These are phyloP conservation scores for Athalia cordata DNA, from an alignment of 2,888 invertebrate genomes.

Conservation along the genomic window DNA sequence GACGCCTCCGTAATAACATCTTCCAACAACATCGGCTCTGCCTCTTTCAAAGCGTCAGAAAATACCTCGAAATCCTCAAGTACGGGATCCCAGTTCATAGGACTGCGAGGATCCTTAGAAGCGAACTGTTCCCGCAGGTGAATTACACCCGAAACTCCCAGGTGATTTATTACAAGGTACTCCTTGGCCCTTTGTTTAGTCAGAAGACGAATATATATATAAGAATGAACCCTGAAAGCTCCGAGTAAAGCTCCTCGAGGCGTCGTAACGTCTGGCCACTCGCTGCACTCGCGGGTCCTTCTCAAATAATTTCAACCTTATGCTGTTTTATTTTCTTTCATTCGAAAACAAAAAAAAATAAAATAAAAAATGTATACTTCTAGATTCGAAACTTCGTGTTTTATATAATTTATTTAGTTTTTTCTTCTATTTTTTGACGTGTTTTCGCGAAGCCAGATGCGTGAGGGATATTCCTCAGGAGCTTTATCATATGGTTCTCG, in stretches of 20 bases:
- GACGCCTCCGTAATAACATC: slow-evolving; percentile 19
- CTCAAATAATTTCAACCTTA: too few relatives aligned
- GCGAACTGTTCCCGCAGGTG: slow-evolving; percentile 40
- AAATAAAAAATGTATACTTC: too few relatives aligned
- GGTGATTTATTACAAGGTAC: slow-evolving; percentile 39
- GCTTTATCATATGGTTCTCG: not conserved
- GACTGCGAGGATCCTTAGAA: slow-evolving; percentile 2
- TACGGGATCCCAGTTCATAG: not conserved
- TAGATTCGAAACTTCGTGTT: too few relatives aligned
- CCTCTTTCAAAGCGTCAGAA: slow-evolving; percentile 11
- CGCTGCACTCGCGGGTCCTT: not conserved
- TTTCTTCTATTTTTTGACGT: too few relatives aligned
- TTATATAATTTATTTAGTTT: too few relatives aligned
- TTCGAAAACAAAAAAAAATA: too few relatives aligned
- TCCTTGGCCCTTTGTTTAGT: slow-evolving; percentile 34
- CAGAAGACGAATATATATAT: slow-evolving; percentile 18
- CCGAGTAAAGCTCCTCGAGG: slow-evolving; percentile 9
- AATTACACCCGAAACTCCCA: slow-evolving; percentile 37
- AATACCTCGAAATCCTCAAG: slow-evolving; percentile 24
- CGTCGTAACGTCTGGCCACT: slow-evolving; percentile 20
- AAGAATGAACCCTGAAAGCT: slow-evolving; percentile 27
- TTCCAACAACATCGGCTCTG: not conserved
- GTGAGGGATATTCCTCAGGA: not conserved
- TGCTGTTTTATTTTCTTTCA: too few relatives aligned
- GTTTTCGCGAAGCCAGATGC: too few relatives aligned